Evolutionary conservation across 35 echinoderm and acorn worm species (phyloP), one percentile per base, ranked within the genome.

Genomic region (Stichopus chloronotus): DNA sequence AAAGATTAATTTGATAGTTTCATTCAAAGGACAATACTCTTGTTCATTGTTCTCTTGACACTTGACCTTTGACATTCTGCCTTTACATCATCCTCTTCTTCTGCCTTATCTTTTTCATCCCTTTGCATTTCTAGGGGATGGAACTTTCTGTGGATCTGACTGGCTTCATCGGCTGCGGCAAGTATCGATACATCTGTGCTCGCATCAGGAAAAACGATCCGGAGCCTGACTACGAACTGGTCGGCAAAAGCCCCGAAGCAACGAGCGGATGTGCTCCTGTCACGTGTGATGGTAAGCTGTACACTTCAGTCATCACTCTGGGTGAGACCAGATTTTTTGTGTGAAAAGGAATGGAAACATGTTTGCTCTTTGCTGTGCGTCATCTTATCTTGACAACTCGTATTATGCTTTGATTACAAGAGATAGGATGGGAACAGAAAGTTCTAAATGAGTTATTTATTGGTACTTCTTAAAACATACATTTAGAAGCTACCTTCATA

Each of bases 151-250:
- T 89, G 7, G 87, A 89, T 60, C 71, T 89, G 11, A 89, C 87
- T 24, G 65, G 52, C 43, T n/a, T 43, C 24, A 72, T 89, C 52
- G 87, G 87, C 13, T 89, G 87, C 6, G 87, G 87, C 87, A 89
- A 89, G 60, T 89, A 89, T 53, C 22, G 24, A 4, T 89, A 89
- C 87, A 89, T 89, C 59, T 89, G 87, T 30, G 87, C 87, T 71
- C 87, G 87, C 4, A 89, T 89, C n/a, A 89, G 59, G 57, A 89
- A 89, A 59, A 89, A 89, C 25, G 87, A 89, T 72, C 87, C 87
- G 2, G 87, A 71, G 55, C 87, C 87, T 4, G 87, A 89, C 23
- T 89, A 89, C 52, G 60, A 89, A 4, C 57, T 43, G 13, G 87
- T 89, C 11, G 87, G 87, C 14, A 89, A 89, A 72, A 43, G 71